Evolutionary conservation across 2,797 vertebrate genomes (phyloP), one percentile per base, ranked within the genome.

Genomic region (Hylomyscus alleni): DNA sequence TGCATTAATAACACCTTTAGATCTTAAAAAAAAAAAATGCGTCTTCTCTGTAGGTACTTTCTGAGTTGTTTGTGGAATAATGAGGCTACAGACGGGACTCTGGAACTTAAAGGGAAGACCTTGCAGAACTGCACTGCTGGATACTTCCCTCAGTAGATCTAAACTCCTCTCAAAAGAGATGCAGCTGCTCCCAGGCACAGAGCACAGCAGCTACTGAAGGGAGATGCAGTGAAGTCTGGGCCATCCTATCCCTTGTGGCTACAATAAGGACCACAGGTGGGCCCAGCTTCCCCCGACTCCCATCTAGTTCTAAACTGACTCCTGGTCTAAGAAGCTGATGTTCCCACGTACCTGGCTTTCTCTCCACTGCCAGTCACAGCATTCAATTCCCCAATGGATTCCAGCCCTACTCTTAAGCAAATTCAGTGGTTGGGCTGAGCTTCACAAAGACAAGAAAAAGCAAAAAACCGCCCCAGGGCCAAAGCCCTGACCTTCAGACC

Each of bases 41-140:
- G 81, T 90, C 94, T 96, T 93, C 87, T 96, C 84, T 89, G 80
- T 90, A 96, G 90, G 90, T 72, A 82, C 87, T 95, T 95, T 92
- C 86, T 58, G 60, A 69, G 26, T 92, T 96, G 81, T 80, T 94
- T 90, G 95, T 83, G 95, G 73, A 89, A 85, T 91, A 91, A 92
- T 82, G 90, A 95, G 60, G 94, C 93, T 31, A 50, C 50, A 69
- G 76, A 84, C 40, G 56, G 0, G 40, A 94, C 54, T 75, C 54
- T 2, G 34, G 77, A 90, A 78, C 29, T 93, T 85, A 31, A 82
- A 67, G 37, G 26, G 50, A 44, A 94, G 69, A 11, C 44, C 19
- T 37, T 0, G 0, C 1, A 17, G 15, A 90, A 72, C 56, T 20
- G 15, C 54, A 26, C 95, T 81, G n/a, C 72, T 87, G n/a, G 73